These are phyloP conservation scores for Branchinecta lynchi DNA, from an alignment of 1,140 invertebrate species.

Conservation along the genomic window DNA sequence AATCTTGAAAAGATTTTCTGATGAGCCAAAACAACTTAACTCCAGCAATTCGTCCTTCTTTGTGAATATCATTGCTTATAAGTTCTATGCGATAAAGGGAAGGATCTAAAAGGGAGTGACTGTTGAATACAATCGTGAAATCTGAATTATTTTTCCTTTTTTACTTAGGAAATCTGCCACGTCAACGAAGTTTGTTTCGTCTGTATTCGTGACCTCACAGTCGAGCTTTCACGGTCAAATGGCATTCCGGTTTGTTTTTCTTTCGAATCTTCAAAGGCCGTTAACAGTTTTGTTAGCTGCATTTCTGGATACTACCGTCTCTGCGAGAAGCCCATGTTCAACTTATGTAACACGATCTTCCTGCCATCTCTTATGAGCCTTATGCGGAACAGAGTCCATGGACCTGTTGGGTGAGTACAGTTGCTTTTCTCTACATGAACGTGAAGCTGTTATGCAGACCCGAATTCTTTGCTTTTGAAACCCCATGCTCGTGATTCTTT, in stretches of 20 bases:
- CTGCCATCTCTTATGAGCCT: background rate
- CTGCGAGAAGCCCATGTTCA: background rate
- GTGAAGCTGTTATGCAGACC: too few species aligned
- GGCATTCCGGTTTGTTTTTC: background rate
- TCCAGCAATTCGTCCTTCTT: too few species aligned
- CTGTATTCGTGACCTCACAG: background rate
- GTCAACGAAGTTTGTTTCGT: background rate
- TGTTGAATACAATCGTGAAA: too few species aligned
- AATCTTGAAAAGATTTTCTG: too few species aligned
- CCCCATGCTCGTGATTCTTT: too few species aligned
- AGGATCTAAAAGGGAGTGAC: too few species aligned
- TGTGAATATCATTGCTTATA: too few species aligned
- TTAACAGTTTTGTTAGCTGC: background rate
- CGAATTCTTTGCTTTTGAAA: too few species aligned
- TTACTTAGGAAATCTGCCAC: background rate
- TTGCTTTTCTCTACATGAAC: too few species aligned
- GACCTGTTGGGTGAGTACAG: background rate
- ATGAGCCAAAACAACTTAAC: too few species aligned
- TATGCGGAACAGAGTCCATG: background rate
- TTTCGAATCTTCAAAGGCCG: background rate
- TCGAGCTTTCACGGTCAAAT: background rate
- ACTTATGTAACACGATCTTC: background rate
- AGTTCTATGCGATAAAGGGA: too few species aligned
- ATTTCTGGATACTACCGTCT: background rate
- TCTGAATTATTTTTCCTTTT: background rate